Evolutionary conservation across 2,113 vertebrate species (phyloP), one percentile per base, ranked within the genome.

Genomic region (Peromyscus polionotus): DNA sequence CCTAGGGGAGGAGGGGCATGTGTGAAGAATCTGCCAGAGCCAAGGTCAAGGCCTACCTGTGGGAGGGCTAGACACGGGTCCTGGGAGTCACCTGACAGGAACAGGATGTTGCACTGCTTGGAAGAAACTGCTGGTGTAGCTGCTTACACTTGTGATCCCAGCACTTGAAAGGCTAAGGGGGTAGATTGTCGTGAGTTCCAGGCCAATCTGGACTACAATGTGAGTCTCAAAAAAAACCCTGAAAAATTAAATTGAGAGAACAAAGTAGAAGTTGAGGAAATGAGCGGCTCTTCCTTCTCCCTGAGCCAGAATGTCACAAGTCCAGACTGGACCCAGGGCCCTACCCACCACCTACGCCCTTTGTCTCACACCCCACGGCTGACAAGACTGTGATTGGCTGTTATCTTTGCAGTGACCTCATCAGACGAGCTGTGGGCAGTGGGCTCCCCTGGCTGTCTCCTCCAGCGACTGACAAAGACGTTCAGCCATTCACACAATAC

Each of bases 361-460:
- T 24, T 33, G 77, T 54, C 51, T 45, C 4, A 0, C 13, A 24
- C 31, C 5, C 1, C 36, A 4, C 28, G 45, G n/a, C 0, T 77
- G 1, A 85, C 16, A 0, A 3, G 45, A 0, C 4, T 26, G 33
- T 61, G 76, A 17, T 42, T 51, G 92, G 81, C 42, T 91, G 79
- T 96, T 5, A 96, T 85, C 94, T 96, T 97, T 96, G 9, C 98
- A 99, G 99, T 99, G 96, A 99, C 99, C 9, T 98, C 99, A 0
- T 97, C 99, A 26, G 99, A 99, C 73, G 99, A 99, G 93, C 97
- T 99, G 77, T 99, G 99, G 99, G 99, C 99, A 0, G 98, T 99
- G 76, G 99, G 99, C 80, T 87, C 97, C 51, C 96, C 98, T 6
- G 99, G 99, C 88, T 98, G 97, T 89, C 98, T 99, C 84, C 99